Evolutionary conservation across 2,113 vertebrate species (phyloP).

Genomic region (Daboia siamensis): DNA sequence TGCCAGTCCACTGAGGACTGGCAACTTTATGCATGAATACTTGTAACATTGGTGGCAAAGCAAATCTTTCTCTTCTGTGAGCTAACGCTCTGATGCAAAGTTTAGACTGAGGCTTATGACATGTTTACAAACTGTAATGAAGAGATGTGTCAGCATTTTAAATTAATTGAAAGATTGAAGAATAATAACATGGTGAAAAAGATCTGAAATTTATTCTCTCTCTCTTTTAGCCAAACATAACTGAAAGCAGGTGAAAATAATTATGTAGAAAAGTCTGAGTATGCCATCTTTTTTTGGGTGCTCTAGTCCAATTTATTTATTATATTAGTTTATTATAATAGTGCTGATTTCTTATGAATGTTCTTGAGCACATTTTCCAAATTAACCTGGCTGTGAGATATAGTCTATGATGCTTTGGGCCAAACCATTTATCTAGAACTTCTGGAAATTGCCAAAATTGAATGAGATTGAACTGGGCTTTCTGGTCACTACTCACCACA

Average conservation of each 20-base stretch:
- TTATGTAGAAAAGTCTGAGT: background rate
- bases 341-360: background rate
- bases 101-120: background rate
- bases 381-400: background rate
- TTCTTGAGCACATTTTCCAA: background rate
- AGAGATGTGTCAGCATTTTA: background rate
- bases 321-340: background rate
- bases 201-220: background rate
- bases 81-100: background rate
- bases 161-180: background rate
- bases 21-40: background rate
- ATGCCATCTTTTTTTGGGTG: background rate
- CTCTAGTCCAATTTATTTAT: background rate
- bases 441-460: background rate
- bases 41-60: background rate
- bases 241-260: background rate
- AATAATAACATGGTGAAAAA: background rate
- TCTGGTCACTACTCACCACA: background rate
- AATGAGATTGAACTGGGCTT: background rate
- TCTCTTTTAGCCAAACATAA: background rate
- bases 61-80: background rate
- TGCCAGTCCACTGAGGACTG: background rate
- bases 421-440: background rate
- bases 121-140: background rate
- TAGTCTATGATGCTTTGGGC: background rate